Conservation (phyloP, 1,140 invertebrate genomes). For the Aphidius gifuensis region DNA sequence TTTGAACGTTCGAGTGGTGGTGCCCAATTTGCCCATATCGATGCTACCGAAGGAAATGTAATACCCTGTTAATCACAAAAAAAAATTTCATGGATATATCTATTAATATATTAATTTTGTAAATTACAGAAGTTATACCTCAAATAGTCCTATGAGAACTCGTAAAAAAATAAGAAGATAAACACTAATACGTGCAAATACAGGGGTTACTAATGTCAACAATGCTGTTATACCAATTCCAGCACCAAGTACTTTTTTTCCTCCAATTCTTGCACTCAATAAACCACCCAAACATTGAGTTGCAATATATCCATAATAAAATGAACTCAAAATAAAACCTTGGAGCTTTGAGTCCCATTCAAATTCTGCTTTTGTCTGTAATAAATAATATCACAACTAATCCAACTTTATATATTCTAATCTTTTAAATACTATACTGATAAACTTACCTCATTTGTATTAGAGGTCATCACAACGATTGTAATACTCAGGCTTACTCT, state of each 20-base stretch:
- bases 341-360: conserved; percentile 76
- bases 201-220: conserved; percentile 78
- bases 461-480: conserved; percentile 82
- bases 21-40: conserved; percentile 83
- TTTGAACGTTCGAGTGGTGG: conserved; percentile 77
- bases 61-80: conserved; percentile 65
- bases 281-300: conserved; percentile 74
- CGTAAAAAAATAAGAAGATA: conserved; percentile 70
- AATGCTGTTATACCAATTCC: conserved; percentile 78
- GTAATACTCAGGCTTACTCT: conserved; percentile 88
- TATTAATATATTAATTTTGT: too few species aligned
- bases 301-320: conserved; percentile 80
- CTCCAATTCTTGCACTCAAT: conserved; percentile 68
- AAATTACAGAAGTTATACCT: conserved; percentile 51
- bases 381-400: conserved; percentile 4
- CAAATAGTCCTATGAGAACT: conserved; percentile 85
- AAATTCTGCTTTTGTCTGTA: conserved; percentile 65
- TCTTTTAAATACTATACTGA: neutral
- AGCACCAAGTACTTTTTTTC: conserved; percentile 70
- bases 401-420: neutral
- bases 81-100: neutral
- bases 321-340: conserved; percentile 80
- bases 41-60: conserved; percentile 85
- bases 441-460: conserved; percentile 56
- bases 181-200: conserved; percentile 69